phyloP scores from a whole-genome alignment of 2,888 invertebrate species.

The Aquatica leii region DNA sequence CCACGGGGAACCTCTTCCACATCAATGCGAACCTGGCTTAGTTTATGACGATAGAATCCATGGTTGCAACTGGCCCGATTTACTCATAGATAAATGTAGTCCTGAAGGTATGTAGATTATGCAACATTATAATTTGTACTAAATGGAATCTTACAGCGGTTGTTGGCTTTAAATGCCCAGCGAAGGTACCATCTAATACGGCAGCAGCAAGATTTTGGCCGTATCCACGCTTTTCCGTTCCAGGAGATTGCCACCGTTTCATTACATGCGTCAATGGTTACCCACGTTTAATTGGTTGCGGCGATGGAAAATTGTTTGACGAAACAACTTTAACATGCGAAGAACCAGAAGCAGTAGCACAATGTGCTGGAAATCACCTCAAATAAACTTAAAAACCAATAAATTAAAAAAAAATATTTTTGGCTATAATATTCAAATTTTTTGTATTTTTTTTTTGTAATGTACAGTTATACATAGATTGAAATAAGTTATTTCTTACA shows the following conservation, averaged over 20 bases:
- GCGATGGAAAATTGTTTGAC: slow-evolving; percentile 87
- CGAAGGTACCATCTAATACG: slow-evolving; percentile 80
- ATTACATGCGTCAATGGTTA: slow-evolving; percentile 92
- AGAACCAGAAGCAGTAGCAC: slow-evolving; percentile 69
- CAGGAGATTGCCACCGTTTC: slow-evolving; percentile 85
- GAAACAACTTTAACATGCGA: slow-evolving; percentile 84
- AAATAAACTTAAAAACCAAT: slow-evolving; percentile 16
- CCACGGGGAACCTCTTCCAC: slow-evolving; percentile 80
- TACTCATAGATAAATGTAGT: slow-evolving; percentile 85
- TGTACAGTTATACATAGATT: slow-evolving; percentile 25
- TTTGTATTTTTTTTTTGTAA: slow-evolving; percentile 4
- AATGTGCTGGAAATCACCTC: slow-evolving; percentile 49
- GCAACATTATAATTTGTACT: not conserved
- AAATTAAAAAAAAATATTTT: slow-evolving; percentile 2
- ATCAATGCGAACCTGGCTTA: slow-evolving; percentile 85
- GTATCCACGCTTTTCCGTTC: slow-evolving; percentile 88
- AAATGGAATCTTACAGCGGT: slow-evolving; percentile 68
- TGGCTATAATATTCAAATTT: not conserved
- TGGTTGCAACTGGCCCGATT: slow-evolving; percentile 94
- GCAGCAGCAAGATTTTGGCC: slow-evolving; percentile 91
- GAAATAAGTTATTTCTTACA: slow-evolving; percentile 24
- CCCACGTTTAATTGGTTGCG: slow-evolving; percentile 87
- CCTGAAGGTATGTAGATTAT: slow-evolving; percentile 76
- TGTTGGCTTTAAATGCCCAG: slow-evolving; percentile 91
- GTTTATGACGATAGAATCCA: slow-evolving; percentile 89